These are phyloP conservation scores for Grallaria varia DNA, from an alignment of 2,113 vertebrate species.

Conservation along the genomic window DNA sequence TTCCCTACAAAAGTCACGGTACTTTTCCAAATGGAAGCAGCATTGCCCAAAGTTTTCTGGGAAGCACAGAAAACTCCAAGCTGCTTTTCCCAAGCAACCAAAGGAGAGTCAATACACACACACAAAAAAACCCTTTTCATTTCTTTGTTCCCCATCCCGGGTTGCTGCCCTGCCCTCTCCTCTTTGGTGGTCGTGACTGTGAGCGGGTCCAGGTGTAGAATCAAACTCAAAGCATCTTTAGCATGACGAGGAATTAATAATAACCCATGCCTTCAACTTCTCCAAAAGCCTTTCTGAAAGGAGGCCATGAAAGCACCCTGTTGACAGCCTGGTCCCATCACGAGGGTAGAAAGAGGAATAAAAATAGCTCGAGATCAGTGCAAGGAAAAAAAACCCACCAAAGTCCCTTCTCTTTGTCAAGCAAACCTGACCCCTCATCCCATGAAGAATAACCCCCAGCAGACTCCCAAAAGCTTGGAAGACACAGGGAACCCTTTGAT, in stretches of 20 bases:
- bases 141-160: neutral
- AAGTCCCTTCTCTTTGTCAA: slow-evolving; percentile 11
- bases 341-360: neutral
- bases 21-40: neutral
- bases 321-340: slow-evolving; percentile 16
- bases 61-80: neutral
- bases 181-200: neutral
- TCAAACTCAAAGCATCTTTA: slow-evolving; percentile 33
- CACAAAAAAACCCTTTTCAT: neutral
- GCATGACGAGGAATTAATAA: neutral
- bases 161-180: neutral
- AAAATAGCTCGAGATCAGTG: neutral
- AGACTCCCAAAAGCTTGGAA: neutral
- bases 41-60: neutral
- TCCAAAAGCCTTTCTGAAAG: neutral
- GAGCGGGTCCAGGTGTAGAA: neutral
- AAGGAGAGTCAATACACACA: neutral
- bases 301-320: slow-evolving; percentile 32
- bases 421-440: slow-evolving; percentile 28
- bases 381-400: neutral
- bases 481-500: slow-evolving; percentile 7
- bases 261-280: neutral
- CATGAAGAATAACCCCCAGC: neutral
- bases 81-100: neutral
- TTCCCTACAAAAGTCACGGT: neutral